phyloP scores from a whole-genome alignment of 2,888 invertebrate genomes.

The Pseudococcus viburni region DNA sequence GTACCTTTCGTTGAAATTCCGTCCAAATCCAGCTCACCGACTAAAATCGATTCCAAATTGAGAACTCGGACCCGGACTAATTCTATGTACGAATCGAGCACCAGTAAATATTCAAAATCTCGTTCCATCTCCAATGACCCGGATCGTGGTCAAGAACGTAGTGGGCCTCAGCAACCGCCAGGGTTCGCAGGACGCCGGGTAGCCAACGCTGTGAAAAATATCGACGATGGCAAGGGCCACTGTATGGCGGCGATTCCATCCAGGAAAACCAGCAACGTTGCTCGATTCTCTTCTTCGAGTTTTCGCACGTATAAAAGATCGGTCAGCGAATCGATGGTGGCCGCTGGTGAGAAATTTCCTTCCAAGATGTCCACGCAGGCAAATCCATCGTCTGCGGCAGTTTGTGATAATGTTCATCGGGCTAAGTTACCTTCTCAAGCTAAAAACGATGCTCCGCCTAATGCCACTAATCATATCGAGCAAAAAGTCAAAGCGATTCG shows the following conservation, averaged over 20 bases:
- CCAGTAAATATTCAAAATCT: background rate
- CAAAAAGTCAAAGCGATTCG: background rate
- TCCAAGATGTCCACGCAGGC: background rate
- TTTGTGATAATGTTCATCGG: slow-evolving; percentile 9
- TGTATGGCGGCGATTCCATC: background rate
- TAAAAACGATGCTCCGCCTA: slow-evolving; percentile 33
- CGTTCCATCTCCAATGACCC: background rate
- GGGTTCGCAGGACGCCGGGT: background rate
- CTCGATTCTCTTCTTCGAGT: slow-evolving; percentile 4
- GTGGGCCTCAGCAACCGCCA: background rate
- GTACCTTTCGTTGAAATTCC: slow-evolving; percentile 10
- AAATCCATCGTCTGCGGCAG: background rate
- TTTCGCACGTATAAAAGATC: background rate
- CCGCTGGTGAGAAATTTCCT: background rate
- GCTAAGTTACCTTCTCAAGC: background rate
- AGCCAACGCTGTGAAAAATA: background rate
- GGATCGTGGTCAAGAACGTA: background rate
- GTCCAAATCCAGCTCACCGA: background rate
- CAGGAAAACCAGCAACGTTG: background rate
- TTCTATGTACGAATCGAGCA: slow-evolving; percentile 21
- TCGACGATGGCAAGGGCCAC: background rate
- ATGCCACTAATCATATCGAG: slow-evolving; percentile 55
- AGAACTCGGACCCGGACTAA: background rate
- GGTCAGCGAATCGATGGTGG: background rate
- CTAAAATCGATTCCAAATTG: background rate